Percentiles rank a stretch among this genome's conserved stretches.
Evolutionary conservation across 2,797 vertebrate genomes (phyloP).

Genomic region (Remorina albescens): DNA sequence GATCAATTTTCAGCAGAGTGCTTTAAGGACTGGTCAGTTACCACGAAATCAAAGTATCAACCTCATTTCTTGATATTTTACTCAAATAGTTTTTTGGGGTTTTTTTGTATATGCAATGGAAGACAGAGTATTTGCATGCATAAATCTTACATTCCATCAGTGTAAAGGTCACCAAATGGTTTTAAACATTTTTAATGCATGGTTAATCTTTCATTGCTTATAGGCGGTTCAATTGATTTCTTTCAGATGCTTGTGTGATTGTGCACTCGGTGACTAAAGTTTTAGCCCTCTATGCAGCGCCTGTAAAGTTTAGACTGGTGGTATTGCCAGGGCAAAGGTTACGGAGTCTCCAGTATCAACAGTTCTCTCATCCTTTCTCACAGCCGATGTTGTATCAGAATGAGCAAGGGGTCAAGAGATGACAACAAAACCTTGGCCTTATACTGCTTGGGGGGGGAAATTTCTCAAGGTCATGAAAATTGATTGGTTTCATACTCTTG

Average conservation of each 20-base stretch:
- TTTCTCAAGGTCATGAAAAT: slow-evolving; percentile 54
- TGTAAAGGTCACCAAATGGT: not conserved
- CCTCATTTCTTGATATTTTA: not conserved
- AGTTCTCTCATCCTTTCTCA: slow-evolving; percentile 20
- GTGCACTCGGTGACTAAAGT: not conserved
- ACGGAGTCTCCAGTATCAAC: slow-evolving; percentile 48
- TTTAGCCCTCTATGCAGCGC: too few species aligned
- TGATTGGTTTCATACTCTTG: slow-evolving; percentile 27
- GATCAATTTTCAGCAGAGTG: too few species aligned
- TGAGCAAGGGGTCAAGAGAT: slow-evolving; percentile 34
- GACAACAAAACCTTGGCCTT: slow-evolving; percentile 33
- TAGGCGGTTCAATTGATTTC: not conserved
- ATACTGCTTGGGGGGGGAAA: slow-evolving; percentile 31
- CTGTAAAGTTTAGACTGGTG: slow-evolving; percentile 13
- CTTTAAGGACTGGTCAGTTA: not conserved
- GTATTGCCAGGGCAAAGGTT: slow-evolving; percentile 50
- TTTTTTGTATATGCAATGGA: too few species aligned
- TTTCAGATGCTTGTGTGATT: not conserved
- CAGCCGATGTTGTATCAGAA: slow-evolving; percentile 27
- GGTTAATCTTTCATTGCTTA: not conserved
- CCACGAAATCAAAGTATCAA: not conserved
- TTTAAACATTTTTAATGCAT: slow-evolving; percentile 4
- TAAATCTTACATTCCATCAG: not conserved
- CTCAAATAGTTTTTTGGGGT: too few species aligned
- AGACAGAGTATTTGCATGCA: too few species aligned